A percentile compares a stretch with the other conserved stretches of the same genome.
phyloP scores from a whole-genome alignment of 2,797 vertebrate genomes.

The Acanthornis magna region DNA sequence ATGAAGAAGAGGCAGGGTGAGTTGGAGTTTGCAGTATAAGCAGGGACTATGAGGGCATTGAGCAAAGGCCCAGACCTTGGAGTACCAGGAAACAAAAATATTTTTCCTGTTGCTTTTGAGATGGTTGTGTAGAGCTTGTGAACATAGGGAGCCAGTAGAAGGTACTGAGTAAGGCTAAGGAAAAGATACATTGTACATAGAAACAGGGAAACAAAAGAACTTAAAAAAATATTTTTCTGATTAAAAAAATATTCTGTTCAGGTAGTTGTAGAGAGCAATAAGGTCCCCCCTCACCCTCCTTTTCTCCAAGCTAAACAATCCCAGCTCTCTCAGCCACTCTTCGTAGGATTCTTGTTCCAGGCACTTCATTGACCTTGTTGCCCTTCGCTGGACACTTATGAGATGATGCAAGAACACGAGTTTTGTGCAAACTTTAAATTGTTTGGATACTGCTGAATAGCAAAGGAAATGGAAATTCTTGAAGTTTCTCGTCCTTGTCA shows the following conservation, averaged over 20 bases:
- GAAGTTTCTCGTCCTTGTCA: neutral
- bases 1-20: neutral
- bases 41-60: no score
- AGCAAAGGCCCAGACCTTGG: neutral
- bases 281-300: neutral
- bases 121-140: neutral
- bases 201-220: neutral
- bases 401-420: neutral
- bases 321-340: neutral
- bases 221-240: neutral
- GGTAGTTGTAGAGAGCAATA: neutral
- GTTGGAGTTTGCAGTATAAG: neutral
- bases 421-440: neutral
- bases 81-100: neutral
- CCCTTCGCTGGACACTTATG: neutral
- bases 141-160: neutral
- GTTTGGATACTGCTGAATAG: neutral
- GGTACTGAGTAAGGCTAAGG: neutral
- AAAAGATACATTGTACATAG: neutral
- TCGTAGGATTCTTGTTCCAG: neutral
- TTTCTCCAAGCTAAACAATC: neutral
- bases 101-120: neutral
- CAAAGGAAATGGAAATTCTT: neutral
- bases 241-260: neutral
- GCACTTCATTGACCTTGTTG: neutral